Base-by-base conservation (phyloP, 2,113 vertebrate species). In the Pleuronectes platessa region DNA sequence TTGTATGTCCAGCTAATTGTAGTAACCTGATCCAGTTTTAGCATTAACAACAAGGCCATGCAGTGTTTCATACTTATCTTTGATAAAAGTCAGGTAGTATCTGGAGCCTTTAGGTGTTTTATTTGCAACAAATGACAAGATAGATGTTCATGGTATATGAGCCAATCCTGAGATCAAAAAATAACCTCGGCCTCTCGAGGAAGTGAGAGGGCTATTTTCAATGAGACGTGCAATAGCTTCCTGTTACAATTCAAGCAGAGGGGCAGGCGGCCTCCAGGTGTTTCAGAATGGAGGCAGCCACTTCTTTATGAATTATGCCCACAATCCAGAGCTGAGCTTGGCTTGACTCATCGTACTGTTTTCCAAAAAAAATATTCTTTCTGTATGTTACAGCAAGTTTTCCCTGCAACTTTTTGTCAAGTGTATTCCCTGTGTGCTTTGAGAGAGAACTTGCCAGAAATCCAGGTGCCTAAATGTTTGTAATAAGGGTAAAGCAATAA, bases 171-270 rank as follows among this genome's bases (percentile, higher is more conserved):
- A 66, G 58, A 60, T 53, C 15, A 59, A 21, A 60, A 60, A 37
- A 45, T 49, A 55, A 65, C 6, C 40, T 65, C 3, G 1, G 24
- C 2, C 27, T 14, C 21, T 42, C 2, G 24, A 5, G 26, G 18
- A 31, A 26, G 9, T 40, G 31, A 40, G 17, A 13, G 6, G 23
- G 27, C 5, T 14, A 20, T 61, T 27, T 31, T 12, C 20, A 35
- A 10, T 51, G 18, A 68, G 26, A 53, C 12, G 9, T 2, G 31
- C 24, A 26, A 26, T 21, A 40, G 58, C 17, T 53, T 5, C 14
- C 59, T 37, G 58, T 59, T 65, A 53, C 53, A 61, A 60, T 71
- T 71, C 42, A 9, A 31, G 61, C 14, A 59, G 31, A 66, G 20
- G 31, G 12, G 18, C 40, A 63, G 70, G 58, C 15, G 51, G 47